These are phyloP conservation scores for Progne subis DNA, from an alignment of 2,113 vertebrate genomes.

Conservation along the genomic window DNA sequence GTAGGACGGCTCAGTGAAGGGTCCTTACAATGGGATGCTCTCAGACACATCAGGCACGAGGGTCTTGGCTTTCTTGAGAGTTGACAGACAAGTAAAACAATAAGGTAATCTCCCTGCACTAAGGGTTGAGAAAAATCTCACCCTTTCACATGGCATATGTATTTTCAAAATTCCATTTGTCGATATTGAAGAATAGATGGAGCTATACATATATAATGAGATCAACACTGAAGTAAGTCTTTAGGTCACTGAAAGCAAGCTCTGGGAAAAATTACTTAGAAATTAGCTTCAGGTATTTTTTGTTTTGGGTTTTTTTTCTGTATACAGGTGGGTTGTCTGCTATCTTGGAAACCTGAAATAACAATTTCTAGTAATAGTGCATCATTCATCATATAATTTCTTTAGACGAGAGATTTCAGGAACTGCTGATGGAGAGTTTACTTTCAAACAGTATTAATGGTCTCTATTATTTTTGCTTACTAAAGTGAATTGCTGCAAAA, in stretches of 20 bases:
- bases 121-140: neutral
- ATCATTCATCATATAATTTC: conserved; percentile 55
- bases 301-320: neutral
- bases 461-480: conserved; percentile 58
- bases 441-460: conserved; percentile 50
- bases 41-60: neutral
- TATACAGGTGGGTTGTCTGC: neutral
- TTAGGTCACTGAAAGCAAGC: neutral
- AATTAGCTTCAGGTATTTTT: neutral
- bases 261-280: neutral
- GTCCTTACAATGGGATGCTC: neutral
- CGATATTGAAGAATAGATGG: neutral
- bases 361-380: conserved; percentile 32
- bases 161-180: neutral
- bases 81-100: neutral
- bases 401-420: conserved; percentile 30
- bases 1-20: neutral
- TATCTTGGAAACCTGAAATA: conserved; percentile 32
- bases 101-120: neutral
- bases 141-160: neutral
- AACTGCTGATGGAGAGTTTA: conserved; percentile 61
- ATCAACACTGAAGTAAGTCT: conserved; percentile 1
- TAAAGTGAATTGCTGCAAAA: conserved; percentile 61
- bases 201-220: neutral
- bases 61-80: neutral